Evolutionary conservation across 2,888 invertebrate species (phyloP), one percentile per base, ranked within the genome.

Genomic region (Caenorhabditis uteleia): DNA sequence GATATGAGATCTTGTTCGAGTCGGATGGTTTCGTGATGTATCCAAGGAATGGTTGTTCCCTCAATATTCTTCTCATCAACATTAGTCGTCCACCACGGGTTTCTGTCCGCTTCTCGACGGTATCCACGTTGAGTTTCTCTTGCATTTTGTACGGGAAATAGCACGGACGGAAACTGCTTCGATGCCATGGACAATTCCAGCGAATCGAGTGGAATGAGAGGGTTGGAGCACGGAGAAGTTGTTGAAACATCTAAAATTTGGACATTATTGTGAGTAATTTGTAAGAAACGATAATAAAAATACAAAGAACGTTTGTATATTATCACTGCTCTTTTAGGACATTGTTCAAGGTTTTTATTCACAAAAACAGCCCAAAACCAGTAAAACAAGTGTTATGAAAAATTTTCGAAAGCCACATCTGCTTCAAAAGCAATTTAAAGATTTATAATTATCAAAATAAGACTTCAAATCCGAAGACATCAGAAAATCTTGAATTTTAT

Each of bases 161-260:
- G 55, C 70, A 68, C 21, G 79, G 79, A 1, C 77, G 70, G 61
- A 75, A 79, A 53, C 75, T 79, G 68, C 66, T 77, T 34, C 79
- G 53, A 43, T 78, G 77, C 79, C 79, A 79, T 6, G 79, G 79
- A 43, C 79, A 79, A 50, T 79, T 79, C 72, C 70, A 74, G 33
- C 79, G 75, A 34, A 79, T 68, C 5, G 77, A 36, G 40, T 62
- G 48, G 21, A 60, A 53, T 14, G 26, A 48, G 5, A 71, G 29
- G 0, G 49, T n/a, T 21, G 58, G 48, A 25, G 42, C 16, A 16
- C 53, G 51, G 12, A 64, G 49, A 34, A 62, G 38, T 38, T 45
- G 59, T 31, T 60, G 53, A 6, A 67, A 23, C 57, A 66, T 65
- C 53, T 23, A 47, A 34, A 34, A 7, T 10, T 27, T 29, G n/a